Evolutionary conservation across 35 echinoderm and acorn worm species (phyloP).

Genomic region (Patiria miniata): DNA sequence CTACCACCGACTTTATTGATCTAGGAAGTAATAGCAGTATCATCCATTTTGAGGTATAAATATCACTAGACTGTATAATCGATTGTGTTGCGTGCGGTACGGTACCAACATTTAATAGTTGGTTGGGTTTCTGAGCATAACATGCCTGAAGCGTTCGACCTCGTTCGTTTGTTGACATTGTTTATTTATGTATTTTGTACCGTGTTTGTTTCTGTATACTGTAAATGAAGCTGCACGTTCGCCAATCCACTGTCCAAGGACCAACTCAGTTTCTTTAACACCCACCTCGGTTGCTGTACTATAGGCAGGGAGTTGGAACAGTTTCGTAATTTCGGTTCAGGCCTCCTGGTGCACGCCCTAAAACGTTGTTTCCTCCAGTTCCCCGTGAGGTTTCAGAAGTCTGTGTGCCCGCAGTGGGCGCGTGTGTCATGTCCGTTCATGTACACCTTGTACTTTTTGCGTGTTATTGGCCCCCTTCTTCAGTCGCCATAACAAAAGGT

Average conservation of each 20-base stretch:
- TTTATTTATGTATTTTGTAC: conserved; percentile 27
- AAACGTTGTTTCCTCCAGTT: neutral
- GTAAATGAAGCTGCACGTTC: conserved; percentile 6
- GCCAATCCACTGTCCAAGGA: neutral
- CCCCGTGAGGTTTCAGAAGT: conserved; percentile 13
- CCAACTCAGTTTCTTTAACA: neutral
- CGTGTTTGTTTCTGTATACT: conserved; percentile 8
- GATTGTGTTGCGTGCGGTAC: neutral
- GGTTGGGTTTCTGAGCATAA: neutral
- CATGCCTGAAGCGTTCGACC: conserved; percentile 18
- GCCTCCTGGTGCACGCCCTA: conserved; percentile 15
- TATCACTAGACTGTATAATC: neutral
- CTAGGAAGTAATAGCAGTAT: no score
- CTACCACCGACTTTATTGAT: no score
- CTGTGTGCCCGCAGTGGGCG: neutral
- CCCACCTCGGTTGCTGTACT: conserved; percentile 15
- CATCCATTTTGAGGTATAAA: no score
- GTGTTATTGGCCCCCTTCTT: conserved; percentile 21
- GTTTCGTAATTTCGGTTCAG: conserved; percentile 3
- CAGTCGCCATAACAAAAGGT: neutral
- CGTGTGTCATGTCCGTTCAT: conserved; percentile 23
- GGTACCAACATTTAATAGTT: neutral
- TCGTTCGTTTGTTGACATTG: conserved; percentile 17
- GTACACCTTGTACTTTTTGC: conserved; percentile 12
- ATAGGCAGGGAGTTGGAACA: neutral